These are phyloP conservation scores for Dipodomys merriami DNA, from an alignment of 2,113 vertebrate genomes.

Conservation along the genomic window DNA sequence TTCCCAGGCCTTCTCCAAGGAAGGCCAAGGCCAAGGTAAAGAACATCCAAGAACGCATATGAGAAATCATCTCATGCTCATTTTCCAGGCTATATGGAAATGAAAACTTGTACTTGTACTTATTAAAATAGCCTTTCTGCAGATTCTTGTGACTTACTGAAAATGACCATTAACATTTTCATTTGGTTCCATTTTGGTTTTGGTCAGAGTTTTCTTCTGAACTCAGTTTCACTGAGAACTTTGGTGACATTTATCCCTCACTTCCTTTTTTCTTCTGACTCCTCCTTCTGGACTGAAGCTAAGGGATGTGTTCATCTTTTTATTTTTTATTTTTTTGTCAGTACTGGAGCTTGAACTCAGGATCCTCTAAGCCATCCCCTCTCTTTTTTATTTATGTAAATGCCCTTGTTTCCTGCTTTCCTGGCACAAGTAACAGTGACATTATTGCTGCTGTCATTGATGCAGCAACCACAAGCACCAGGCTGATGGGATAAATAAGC, in stretches of 20 bases:
- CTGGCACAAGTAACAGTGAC: background rate
- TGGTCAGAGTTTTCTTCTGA: slow-evolving; percentile 80
- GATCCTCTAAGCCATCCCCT: background rate
- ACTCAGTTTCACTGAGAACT: slow-evolving; percentile 76
- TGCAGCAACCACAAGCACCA: background rate
- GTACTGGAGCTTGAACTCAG: too few relatives aligned
- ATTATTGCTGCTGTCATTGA: background rate
- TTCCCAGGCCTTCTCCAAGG: background rate
- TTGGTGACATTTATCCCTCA: slow-evolving; percentile 76
- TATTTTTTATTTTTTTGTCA: too few relatives aligned
- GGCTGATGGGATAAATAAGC: rapidly evolving
- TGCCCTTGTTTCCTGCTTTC: slow-evolving; percentile 2
- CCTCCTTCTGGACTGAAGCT: slow-evolving; percentile 43
- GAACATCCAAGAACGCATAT: slow-evolving; percentile 38
- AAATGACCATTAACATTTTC: slow-evolving; percentile 79
- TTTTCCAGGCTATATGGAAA: slow-evolving; percentile 75
- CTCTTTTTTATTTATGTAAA: background rate
- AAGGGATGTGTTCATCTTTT: slow-evolving; percentile 20
- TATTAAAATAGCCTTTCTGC: slow-evolving; percentile 76
- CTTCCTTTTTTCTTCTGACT: slow-evolving; percentile 71
- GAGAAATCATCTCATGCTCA: slow-evolving; percentile 61
- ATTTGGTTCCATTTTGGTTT: slow-evolving; percentile 79
- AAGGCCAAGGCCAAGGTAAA: background rate
- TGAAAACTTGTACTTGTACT: slow-evolving; percentile 74
- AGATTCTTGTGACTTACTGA: slow-evolving; percentile 82